Base-by-base conservation (phyloP, 2,888 invertebrate species). In the Ecdyonurus torrentis region DNA sequence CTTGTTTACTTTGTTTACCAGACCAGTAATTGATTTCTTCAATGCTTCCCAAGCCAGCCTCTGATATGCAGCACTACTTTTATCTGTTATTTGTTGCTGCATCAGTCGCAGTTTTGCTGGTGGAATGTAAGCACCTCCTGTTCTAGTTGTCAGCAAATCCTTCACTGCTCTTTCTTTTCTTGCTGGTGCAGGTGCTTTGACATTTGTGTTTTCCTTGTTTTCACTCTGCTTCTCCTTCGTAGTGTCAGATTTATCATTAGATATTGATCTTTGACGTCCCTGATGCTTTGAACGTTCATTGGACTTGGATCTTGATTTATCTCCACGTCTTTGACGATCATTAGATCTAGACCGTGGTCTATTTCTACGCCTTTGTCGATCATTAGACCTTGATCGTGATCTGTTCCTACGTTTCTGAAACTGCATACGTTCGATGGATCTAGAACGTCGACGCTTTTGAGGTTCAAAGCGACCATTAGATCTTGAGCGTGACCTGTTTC, bases 21-120 rank as follows among this genome's bases (percentile, higher is more conserved):
- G 87, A 69, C 99, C 99, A 71, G 98, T 96, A 67, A 99, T 91
- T 7, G 95, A 96, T 74, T 99, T 99, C 74, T 99, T 99, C 23
- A 99, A 76, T 0, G 96, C 95, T 77, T 99, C 98, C 99, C 99
- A 99, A 1, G 98, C 91, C 60, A 99, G 85, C 68, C 98, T 80
- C 74, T 99, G 99, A 76, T 92, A 99, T 1, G 92, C 91, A 23
- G 87, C 84, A 65, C 94, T 92, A 61, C 87, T 81, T 78, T 99
- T 99, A 71, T 99, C 98, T 0, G 91, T 91, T 61, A 98, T 95
- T 74, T 91, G 87, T 0, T 89, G 91, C 76, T 98, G 97, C 91
- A 98, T 91, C 83, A 96, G 81, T 23, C 90, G 82, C 53, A 99
- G 78, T 71, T 91, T 93, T 0, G 98, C 98, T 0, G 98, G 99